Percentiles rank a stretch among this genome's conserved stretches.
These are phyloP conservation scores for Lasioglossum malachurum DNA, from an alignment of 2,888 invertebrate genomes.

Conservation along the genomic window DNA sequence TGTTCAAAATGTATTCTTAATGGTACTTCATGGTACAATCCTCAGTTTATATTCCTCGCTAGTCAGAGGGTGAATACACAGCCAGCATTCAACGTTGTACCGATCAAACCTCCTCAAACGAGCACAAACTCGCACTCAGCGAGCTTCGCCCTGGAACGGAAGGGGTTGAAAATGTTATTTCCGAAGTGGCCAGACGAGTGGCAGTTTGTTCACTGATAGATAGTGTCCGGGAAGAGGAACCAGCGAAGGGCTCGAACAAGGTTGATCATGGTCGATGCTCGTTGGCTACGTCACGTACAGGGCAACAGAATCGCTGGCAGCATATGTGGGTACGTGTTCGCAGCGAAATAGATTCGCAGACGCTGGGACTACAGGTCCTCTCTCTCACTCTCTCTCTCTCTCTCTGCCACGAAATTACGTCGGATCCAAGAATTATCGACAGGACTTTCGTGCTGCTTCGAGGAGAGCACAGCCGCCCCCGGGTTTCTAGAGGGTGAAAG, in stretches of 20 bases:
- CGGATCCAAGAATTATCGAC: conserved; percentile 19
- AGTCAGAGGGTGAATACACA: too few species aligned
- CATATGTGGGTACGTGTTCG: neutral
- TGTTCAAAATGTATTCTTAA: too few species aligned
- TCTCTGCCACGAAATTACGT: conserved; percentile 43
- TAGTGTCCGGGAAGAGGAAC: neutral
- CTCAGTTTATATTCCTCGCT: too few species aligned
- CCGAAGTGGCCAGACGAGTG: conserved; percentile 11
- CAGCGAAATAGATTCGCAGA: conserved; percentile 1
- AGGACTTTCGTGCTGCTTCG: neutral
- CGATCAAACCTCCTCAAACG: neutral
- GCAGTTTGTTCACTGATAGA: conserved; percentile 19
- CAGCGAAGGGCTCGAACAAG: neutral
- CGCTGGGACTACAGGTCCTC: neutral
- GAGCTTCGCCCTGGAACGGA: neutral
- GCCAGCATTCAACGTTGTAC: too few species aligned
- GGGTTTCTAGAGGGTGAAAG: conserved; percentile 7
- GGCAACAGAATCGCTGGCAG: neutral
- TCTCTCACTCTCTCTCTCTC: neutral
- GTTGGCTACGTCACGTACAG: neutral
- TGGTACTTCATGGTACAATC: too few species aligned
- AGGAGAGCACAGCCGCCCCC: neutral
- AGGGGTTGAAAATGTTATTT: conserved; percentile 37
- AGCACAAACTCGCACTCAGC: neutral
- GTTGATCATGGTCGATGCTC: neutral